These are phyloP conservation scores for Phalacrocorax pelagicus DNA, from an alignment of 2,113 vertebrate genomes.

Conservation along the genomic window DNA sequence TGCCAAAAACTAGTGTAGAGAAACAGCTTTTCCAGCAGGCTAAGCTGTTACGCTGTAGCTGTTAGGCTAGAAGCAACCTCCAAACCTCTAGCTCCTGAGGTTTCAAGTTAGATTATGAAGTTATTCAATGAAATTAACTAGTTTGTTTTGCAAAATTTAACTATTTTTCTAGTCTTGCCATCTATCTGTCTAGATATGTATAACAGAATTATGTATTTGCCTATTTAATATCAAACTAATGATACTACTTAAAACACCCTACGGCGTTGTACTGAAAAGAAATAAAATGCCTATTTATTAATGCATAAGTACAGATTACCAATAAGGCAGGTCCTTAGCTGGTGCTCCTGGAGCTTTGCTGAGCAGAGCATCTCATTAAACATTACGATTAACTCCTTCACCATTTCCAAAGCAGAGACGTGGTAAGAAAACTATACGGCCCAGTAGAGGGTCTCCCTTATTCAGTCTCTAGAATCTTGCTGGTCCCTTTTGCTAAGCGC, in stretches of 20 bases:
- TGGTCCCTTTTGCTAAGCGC: neutral
- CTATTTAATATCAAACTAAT: slow-evolving; percentile 21
- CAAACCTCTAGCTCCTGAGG: neutral
- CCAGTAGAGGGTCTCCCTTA: neutral
- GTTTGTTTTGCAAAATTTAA: neutral
- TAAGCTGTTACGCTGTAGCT: neutral
- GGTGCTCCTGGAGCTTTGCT: neutral
- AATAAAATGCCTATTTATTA: slow-evolving; percentile 3
- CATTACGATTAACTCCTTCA: neutral
- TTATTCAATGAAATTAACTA: neutral
- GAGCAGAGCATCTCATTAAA: neutral
- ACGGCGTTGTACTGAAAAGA: neutral
- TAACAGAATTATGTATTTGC: neutral
- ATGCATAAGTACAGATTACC: slow-evolving; percentile 12
- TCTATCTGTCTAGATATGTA: neutral
- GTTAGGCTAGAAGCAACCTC: neutral
- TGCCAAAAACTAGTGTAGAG: neutral
- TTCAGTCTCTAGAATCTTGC: neutral
- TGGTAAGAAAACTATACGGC: neutral
- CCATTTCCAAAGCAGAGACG: neutral
- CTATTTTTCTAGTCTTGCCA: neutral
- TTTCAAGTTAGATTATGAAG: neutral
- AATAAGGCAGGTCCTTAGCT: neutral
- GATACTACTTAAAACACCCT: neutral
- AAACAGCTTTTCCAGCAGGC: neutral